A percentile compares a stretch with the other conserved stretches of the same genome.
Conservation (phyloP, 2,113 vertebrate genomes). For the Rissa tridactyla region DNA sequence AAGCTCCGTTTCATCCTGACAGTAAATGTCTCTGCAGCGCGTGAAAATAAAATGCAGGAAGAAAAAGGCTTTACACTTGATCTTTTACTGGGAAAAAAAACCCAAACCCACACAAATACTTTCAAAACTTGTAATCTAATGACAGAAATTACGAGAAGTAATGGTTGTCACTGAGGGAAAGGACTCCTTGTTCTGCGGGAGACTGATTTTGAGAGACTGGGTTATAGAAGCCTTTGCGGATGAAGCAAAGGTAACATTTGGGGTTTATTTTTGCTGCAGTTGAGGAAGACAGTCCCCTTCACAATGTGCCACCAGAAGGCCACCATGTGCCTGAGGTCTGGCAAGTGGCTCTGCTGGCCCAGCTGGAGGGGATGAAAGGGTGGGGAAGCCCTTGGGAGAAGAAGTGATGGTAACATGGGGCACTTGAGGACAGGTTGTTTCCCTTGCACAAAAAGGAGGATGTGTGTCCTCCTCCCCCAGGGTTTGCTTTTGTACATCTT, state of each 20-base stretch:
- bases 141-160: background rate
- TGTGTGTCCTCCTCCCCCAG: background rate
- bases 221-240: background rate
- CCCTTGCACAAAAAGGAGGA: background rate
- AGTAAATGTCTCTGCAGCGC: background rate
- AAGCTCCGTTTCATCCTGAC: background rate
- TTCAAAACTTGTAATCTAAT: background rate
- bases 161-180: background rate
- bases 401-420: background rate
- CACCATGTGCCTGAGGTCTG: background rate
- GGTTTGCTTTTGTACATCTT: background rate
- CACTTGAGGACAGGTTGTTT: background rate
- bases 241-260: background rate
- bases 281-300: background rate
- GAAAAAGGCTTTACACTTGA: background rate
- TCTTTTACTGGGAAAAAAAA: background rate
- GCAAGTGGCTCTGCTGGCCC: background rate
- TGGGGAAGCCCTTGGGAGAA: background rate
- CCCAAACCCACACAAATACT: background rate
- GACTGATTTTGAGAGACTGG: background rate
- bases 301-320: background rate
- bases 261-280: accelerated
- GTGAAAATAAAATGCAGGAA: background rate
- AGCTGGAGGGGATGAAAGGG: background rate
- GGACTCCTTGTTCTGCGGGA: background rate